Evolutionary conservation across 2,888 invertebrate species (phyloP).

Genomic region (Heliconius hortense): DNA sequence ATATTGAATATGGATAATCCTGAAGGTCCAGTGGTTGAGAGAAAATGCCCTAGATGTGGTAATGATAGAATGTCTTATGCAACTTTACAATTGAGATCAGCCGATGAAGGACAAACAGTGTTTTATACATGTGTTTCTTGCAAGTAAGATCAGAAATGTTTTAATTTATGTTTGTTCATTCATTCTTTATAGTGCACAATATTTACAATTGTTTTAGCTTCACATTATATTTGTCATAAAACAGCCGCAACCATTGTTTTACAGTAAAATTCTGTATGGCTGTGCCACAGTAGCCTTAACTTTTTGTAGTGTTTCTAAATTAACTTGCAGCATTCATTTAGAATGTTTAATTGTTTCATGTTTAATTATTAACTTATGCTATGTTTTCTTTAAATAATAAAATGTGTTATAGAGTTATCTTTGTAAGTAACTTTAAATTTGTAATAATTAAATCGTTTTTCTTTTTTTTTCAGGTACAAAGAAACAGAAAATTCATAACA

Average conservation of each 20-base stretch:
- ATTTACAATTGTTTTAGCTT: too few relatives aligned
- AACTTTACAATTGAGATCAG: conserved; percentile 96
- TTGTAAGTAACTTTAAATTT: not conserved
- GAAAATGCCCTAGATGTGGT: conserved; percentile 93
- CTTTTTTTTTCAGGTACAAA: conserved; percentile 83
- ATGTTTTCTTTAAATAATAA: too few relatives aligned
- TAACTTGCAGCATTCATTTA: too few relatives aligned
- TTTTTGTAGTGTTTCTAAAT: too few relatives aligned
- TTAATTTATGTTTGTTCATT: not conserved
- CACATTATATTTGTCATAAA: too few relatives aligned
- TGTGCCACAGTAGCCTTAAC: too few relatives aligned
- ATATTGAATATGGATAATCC: conserved; percentile 67
- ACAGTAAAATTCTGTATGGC: too few relatives aligned
- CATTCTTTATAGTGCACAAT: not conserved
- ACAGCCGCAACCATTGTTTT: too few relatives aligned
- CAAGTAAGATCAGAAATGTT: conserved; percentile 83
- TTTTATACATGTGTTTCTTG: conserved; percentile 98
- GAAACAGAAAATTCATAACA: conserved; percentile 87
- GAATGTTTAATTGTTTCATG: too few relatives aligned
- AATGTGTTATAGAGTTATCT: too few relatives aligned
- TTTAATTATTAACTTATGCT: too few relatives aligned
- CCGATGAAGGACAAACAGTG: conserved; percentile 99
- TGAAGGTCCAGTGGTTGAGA: conserved; percentile 91
- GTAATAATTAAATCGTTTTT: conserved; percentile 21
- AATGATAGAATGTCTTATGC: conserved; percentile 97